phyloP scores from a whole-genome alignment of 2,113 vertebrate species.

The Orthonyx spaldingii region DNA sequence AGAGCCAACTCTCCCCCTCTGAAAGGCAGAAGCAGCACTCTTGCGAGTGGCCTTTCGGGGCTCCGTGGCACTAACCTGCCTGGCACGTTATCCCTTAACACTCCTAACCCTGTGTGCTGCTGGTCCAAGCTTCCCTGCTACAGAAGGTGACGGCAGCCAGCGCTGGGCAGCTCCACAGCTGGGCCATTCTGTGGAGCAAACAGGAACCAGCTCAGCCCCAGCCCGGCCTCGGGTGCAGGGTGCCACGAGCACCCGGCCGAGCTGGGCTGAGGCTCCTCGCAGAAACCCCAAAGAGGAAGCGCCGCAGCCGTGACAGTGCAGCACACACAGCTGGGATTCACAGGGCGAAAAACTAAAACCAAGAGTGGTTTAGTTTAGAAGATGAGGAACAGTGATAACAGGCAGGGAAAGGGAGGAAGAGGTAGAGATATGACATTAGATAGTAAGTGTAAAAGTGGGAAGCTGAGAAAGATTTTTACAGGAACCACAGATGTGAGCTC shows the following conservation, averaged over 20 bases:
- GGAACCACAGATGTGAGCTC: neutral
- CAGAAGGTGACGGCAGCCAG: rapidly evolving
- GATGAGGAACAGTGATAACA: neutral
- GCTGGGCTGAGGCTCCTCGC: neutral
- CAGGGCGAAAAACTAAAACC: neutral
- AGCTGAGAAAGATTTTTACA: neutral
- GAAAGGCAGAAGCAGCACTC: neutral
- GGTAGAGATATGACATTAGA: neutral
- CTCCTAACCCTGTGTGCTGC: neutral
- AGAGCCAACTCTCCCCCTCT: rapidly evolving
- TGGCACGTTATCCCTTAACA: rapidly evolving
- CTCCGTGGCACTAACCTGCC: rapidly evolving
- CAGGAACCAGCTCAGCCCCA: neutral
- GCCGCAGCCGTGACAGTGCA: rapidly evolving
- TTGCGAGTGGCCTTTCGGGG: neutral
- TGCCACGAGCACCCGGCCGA: neutral
- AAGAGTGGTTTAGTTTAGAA: rapidly evolving
- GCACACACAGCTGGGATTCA: rapidly evolving
- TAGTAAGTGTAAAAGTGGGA: neutral
- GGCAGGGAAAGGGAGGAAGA: neutral
- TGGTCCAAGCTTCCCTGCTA: no score
- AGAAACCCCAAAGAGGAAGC: neutral
- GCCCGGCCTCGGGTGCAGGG: rapidly evolving
- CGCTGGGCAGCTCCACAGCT: rapidly evolving
- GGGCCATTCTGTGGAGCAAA: neutral